Evolutionary conservation across 2,113 vertebrate species (phyloP).

Genomic region (Periophthalmodon schlosseri): DNA sequence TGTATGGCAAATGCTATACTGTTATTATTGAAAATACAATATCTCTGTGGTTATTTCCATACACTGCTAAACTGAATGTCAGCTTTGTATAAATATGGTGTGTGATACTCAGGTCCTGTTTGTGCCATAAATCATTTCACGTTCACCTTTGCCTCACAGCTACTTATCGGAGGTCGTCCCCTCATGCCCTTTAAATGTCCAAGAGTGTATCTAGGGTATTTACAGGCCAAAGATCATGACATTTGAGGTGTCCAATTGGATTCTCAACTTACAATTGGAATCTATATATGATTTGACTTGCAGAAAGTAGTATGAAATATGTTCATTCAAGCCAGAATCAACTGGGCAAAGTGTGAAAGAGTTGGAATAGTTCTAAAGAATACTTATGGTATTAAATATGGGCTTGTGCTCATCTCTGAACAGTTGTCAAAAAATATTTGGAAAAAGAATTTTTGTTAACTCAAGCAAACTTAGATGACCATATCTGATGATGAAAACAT

Average conservation of each 20-base stretch:
- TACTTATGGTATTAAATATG: no score
- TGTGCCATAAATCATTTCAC: neutral
- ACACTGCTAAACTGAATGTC: neutral
- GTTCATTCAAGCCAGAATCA: neutral
- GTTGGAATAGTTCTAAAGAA: neutral
- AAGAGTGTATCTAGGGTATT: neutral
- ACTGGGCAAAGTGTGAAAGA: neutral
- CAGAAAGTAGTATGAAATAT: no score
- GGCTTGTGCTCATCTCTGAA: no score
- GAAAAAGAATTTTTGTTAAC: neutral
- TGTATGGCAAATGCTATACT: neutral
- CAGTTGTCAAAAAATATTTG: neutral
- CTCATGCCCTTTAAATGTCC: slow-evolving; percentile 3
- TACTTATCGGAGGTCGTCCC: neutral
- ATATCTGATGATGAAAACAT: no score
- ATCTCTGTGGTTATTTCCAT: neutral
- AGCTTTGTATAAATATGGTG: neutral
- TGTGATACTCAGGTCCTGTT: neutral
- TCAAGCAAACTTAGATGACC: neutral
- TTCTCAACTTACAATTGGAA: neutral
- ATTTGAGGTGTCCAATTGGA: neutral
- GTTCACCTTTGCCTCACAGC: neutral
- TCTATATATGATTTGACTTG: neutral
- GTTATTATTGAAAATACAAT: neutral
- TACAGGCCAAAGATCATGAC: neutral